Conservation (phyloP, 2,888 invertebrate species). For the Loripinus fragilis region DNA sequence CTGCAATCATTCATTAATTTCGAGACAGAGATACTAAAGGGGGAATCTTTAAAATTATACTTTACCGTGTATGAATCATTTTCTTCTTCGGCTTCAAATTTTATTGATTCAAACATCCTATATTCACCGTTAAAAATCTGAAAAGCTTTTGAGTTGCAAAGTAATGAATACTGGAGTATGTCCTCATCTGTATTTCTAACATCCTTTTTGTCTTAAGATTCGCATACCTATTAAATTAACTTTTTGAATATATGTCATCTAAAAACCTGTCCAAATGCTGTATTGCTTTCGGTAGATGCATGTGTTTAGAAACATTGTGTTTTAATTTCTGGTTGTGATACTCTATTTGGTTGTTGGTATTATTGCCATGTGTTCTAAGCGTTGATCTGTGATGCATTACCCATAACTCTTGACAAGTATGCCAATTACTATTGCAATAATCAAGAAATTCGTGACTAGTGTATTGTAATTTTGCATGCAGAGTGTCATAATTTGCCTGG, state of each 20-base stretch:
- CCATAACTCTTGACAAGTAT: conserved; percentile 17
- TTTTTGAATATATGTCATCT: conserved; percentile 16
- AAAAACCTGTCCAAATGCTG: background rate
- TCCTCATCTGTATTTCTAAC: conserved; percentile 12
- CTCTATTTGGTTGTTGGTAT: conserved; percentile 15
- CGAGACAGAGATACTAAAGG: background rate
- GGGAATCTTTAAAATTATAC: background rate
- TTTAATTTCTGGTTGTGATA: conserved; percentile 15
- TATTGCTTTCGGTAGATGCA: background rate
- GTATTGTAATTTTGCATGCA: background rate
- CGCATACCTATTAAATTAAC: background rate
- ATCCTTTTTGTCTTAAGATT: conserved; percentile 11
- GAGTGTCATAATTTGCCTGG: background rate
- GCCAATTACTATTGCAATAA: conserved; percentile 12
- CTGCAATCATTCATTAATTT: background rate
- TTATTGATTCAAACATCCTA: background rate
- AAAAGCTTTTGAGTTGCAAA: conserved; percentile 12
- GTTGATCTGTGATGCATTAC: conserved; percentile 7
- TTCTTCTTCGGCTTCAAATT: background rate
- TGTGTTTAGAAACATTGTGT: conserved; percentile 5
- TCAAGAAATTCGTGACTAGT: background rate
- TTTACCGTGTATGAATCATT: background rate
- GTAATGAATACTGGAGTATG: conserved; percentile 2
- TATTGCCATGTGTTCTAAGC: conserved; percentile 1
- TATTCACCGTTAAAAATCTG: conserved; percentile 5